Evolutionary conservation across 2,888 invertebrate species (phyloP).

Genomic region (Stegophylla sp.): DNA sequence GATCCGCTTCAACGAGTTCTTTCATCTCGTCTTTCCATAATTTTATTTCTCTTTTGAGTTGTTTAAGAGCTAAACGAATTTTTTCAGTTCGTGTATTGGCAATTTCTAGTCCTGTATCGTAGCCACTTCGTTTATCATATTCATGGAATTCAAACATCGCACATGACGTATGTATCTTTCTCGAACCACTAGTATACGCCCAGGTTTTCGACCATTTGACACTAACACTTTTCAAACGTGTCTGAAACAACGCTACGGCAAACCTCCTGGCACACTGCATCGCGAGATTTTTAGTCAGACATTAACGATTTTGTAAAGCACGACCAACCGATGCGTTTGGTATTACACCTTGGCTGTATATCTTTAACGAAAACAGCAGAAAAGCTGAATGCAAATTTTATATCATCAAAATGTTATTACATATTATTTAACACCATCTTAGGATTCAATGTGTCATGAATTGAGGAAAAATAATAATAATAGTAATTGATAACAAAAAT

Average conservation of each 20-base stretch:
- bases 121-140: constrained; percentile 41
- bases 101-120: constrained; percentile 23
- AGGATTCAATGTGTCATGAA: too few species aligned
- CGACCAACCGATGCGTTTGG: too few species aligned
- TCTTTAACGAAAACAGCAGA: too few species aligned
- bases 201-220: not conserved
- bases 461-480: too few species aligned
- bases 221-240: not conserved
- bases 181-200: not conserved
- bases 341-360: too few species aligned
- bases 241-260: not conserved
- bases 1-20: constrained; percentile 36
- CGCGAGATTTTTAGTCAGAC: not conserved
- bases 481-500: too few species aligned
- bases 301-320: not conserved
- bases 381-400: too few species aligned
- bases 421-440: too few species aligned
- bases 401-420: too few species aligned
- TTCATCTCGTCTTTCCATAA: constrained; percentile 44
- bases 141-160: constrained; percentile 37
- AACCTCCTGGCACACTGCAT: constrained; percentile 17
- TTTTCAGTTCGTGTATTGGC: constrained; percentile 6
- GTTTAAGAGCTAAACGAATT: constrained; percentile 23
- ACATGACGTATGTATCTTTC: not conserved
- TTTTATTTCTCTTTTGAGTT: constrained; percentile 51